A percentile compares a stretch with the other conserved stretches of the same genome.
Conservation (phyloP, 1,140 invertebrate genomes). For the Adoxophyes honmai region DNA sequence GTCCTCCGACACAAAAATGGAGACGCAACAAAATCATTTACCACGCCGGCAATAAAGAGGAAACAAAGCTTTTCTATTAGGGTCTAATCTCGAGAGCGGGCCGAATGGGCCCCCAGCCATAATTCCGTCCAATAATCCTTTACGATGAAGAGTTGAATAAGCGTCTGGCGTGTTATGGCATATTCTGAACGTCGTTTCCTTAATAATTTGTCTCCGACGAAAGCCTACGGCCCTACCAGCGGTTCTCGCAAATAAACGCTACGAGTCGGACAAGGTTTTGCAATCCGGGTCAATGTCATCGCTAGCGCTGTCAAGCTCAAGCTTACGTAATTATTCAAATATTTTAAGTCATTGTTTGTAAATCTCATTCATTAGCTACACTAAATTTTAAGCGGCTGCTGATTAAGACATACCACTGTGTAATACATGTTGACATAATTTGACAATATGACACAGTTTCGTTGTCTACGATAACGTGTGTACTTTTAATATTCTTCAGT, state of each 20-base stretch:
- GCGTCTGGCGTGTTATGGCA: slow-evolving; percentile 36
- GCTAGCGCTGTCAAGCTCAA: too few species aligned
- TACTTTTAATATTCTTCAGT: too few species aligned
- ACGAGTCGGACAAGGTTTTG: neutral
- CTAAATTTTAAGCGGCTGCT: too few species aligned
- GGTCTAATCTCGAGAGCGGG: slow-evolving; percentile 24
- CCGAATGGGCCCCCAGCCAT: slow-evolving; percentile 22
- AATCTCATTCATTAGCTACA: too few species aligned
- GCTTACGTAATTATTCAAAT: too few species aligned
- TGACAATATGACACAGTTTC: too few species aligned
- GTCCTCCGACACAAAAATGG: neutral
- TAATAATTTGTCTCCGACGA: slow-evolving; percentile 36
- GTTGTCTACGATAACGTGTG: too few species aligned
- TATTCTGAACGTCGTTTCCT: slow-evolving; percentile 36
- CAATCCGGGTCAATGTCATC: too few species aligned
- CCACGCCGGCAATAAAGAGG: slow-evolving; percentile 6
- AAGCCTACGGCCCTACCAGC: slow-evolving; percentile 19
- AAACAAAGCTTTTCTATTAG: slow-evolving; percentile 25
- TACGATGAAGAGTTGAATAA: slow-evolving; percentile 40
- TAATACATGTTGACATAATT: too few species aligned
- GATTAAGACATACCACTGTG: too few species aligned
- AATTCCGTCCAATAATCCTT: slow-evolving; percentile 41
- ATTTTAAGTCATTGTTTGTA: too few species aligned
- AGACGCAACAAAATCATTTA: slow-evolving; percentile 13
- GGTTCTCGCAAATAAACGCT: slow-evolving; percentile 13